phyloP scores from a whole-genome alignment of 2,113 vertebrate genomes.

The Nannospalax galili region DNA sequence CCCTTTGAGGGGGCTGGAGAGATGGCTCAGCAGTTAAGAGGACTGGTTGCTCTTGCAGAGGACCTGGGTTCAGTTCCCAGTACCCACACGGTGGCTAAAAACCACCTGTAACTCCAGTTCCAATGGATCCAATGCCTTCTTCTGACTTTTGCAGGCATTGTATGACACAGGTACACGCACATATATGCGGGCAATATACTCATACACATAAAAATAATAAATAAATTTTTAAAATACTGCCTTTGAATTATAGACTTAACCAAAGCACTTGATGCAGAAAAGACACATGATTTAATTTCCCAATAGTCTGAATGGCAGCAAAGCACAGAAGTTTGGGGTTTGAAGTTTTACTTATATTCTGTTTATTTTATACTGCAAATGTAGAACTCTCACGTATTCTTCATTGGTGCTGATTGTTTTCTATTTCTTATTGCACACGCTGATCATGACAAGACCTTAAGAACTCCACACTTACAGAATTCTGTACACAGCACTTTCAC shows the following conservation, averaged over 20 bases:
- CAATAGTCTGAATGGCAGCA: not conserved
- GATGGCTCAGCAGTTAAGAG: too few relatives aligned
- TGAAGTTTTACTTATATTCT: not conserved
- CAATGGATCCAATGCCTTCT: too few relatives aligned
- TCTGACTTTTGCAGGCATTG: too few relatives aligned
- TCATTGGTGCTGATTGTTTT: not conserved
- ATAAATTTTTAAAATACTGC: too few relatives aligned
- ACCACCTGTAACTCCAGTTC: too few relatives aligned
- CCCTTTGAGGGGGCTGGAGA: too few relatives aligned
- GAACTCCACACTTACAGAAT: not conserved
- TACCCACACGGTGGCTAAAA: too few relatives aligned
- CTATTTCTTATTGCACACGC: not conserved
- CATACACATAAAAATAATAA: too few relatives aligned
- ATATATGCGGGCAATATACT: too few relatives aligned
- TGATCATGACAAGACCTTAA: not conserved
- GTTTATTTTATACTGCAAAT: not conserved
- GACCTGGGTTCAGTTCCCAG: too few relatives aligned
- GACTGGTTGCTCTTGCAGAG: too few relatives aligned
- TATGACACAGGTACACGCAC: too few relatives aligned
- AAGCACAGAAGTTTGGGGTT: not conserved
- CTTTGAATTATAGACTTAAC: conserved; percentile 9
- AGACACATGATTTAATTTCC: not conserved
- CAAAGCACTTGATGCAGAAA: not conserved
- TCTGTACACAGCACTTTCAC: not conserved
- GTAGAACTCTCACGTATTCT: not conserved